Conservation (phyloP, 1,140 invertebrate species). For the Zaprionus gabonicus region DNA sequence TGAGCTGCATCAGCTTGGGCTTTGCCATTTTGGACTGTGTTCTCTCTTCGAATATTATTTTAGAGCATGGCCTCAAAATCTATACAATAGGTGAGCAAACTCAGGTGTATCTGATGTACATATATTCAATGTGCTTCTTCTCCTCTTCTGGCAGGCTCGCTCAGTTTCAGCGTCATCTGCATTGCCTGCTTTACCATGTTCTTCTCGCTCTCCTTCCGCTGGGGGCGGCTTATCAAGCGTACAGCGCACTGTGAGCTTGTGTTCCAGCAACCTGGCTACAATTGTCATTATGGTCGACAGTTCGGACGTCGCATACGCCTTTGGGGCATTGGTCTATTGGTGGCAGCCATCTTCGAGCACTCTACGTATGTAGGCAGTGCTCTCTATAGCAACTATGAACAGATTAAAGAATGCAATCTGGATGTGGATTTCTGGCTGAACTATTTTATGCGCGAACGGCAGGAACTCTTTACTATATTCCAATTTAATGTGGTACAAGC, state of each 20-base stretch:
- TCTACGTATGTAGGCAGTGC: conserved; percentile 70
- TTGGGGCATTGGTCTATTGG: conserved; percentile 55
- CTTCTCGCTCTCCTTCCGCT: conserved; percentile 59
- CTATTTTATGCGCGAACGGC: conserved; percentile 71
- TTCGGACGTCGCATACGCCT: conserved; percentile 57
- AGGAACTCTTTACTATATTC: conserved; percentile 69
- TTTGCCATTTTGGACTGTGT: conserved; percentile 65
- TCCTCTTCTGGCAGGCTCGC: conserved; percentile 48
- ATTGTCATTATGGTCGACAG: conserved; percentile 41
- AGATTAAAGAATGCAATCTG: conserved; percentile 72
- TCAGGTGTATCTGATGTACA: neutral
- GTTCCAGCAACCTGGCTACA: conserved; percentile 63
- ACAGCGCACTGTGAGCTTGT: conserved; percentile 61
- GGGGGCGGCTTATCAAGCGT: conserved; percentile 64
- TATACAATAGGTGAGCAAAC: conserved; percentile 69
- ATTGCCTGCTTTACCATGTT: conserved; percentile 66
- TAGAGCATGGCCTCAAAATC: conserved; percentile 66
- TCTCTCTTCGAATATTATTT: conserved; percentile 59
- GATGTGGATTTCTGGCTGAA: conserved; percentile 74
- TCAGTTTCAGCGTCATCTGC: conserved; percentile 77
- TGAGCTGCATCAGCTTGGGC: conserved; percentile 49
- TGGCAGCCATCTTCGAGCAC: conserved; percentile 66
- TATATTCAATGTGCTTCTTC: neutral
- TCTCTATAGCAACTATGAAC: conserved; percentile 70
- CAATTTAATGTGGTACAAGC: conserved; percentile 57